Evolutionary conservation across 1,140 invertebrate genomes (phyloP), one percentile per base, ranked within the genome.

Genomic region (Microplitis demolitor): DNA sequence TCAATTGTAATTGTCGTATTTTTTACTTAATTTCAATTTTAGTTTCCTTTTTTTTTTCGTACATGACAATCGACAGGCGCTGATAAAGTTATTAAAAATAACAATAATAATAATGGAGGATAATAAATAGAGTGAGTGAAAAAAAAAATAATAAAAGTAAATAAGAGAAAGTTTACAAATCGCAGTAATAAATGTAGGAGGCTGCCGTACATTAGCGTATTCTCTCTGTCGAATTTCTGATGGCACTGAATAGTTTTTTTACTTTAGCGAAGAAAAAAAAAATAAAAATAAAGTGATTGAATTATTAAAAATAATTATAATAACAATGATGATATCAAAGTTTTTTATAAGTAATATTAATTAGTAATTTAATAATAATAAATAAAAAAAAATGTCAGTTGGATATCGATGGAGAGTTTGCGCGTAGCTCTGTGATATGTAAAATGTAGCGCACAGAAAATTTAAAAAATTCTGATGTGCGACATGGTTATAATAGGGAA

Each of bases 371-470:
- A 24, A 4, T 37, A 31, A 35, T 31, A 51, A 14, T 54, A 35
- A 51, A 60, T 61, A 6, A 70, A 61, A 14, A 37, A 39, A 69
- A 58, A 31, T 31, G 39, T 51, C n/a, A 58, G 51, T 53, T 56
- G 53, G 68, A 58, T 72, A 72, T 69, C 71, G 83, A 84, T 84
- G 80, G 82, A 70, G 81, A 85, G 78, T 81, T 81, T 82, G 80
- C 82, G 83, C 82, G 84, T 87, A 87, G 84, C 82, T 87, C 86
- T 87, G 86, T 87, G 86, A 87, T 87, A 87, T 86, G 85, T 87
- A 86, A 83, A 75, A 86, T 81, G 81, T 87, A 87, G 85, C 85
- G 81, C 87, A 85, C 84, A 84, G 76, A 79, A 78, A 73, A 61
- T 53, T 56, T 72, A 58, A 78, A 78, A 45, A 45, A 45, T 78